Evolutionary conservation across 2,797 vertebrate genomes (phyloP).

Genomic region (Tenualosa ilisha): DNA sequence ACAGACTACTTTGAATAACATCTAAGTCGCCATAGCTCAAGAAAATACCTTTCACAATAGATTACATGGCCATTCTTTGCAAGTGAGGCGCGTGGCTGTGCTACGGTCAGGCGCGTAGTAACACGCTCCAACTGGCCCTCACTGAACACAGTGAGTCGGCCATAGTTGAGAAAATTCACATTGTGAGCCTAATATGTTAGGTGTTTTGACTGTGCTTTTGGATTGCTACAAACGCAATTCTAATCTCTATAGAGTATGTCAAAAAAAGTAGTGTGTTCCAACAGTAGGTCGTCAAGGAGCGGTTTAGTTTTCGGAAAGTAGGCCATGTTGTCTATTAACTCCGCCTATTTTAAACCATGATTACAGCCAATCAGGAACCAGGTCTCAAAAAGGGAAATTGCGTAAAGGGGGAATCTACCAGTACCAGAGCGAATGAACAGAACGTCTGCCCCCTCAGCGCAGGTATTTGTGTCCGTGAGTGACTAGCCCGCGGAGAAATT

Average conservation of each 20-base stretch:
- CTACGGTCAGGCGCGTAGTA: constrained; percentile 5
- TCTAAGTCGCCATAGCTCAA: background rate
- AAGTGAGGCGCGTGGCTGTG: background rate
- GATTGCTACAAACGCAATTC: background rate
- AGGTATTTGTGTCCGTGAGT: constrained; percentile 51
- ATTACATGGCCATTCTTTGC: background rate
- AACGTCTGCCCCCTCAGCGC: constrained; percentile 51
- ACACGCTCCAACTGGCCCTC: background rate
- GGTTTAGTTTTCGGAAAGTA: constrained; percentile 29
- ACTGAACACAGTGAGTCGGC: background rate
- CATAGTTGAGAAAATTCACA: background rate
- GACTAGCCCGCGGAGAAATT: constrained; percentile 49
- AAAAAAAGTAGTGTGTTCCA: background rate
- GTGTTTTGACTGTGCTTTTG: too few relatives aligned
- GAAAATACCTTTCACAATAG: background rate
- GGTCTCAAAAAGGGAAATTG: constrained; percentile 52
- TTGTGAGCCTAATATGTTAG: background rate
- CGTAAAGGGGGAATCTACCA: constrained; percentile 45
- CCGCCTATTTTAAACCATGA: constrained; percentile 31
- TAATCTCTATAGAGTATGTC: background rate
- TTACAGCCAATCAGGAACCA: constrained; percentile 50
- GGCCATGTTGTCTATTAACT: constrained; percentile 47
- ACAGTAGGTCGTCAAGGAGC: background rate
- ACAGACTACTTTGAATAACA: background rate
- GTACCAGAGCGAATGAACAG: constrained; percentile 29